phyloP scores from a whole-genome alignment of 2,113 vertebrate species.

The Synchiropus splendidus region DNA sequence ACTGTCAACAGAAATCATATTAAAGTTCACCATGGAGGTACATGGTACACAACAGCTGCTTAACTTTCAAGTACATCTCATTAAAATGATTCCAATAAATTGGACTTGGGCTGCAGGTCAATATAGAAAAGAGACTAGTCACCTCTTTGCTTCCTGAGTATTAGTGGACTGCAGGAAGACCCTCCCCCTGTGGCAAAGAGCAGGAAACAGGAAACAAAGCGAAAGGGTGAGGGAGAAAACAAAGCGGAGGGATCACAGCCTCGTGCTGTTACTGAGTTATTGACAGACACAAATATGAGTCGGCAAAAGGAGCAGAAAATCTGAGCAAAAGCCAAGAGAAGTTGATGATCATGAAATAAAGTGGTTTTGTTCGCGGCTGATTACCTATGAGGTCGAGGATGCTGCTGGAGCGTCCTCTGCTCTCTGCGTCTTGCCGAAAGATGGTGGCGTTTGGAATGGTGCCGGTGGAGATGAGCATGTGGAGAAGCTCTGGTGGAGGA shows the following conservation, averaged over 20 bases:
- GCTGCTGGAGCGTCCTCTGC: constrained; percentile 82
- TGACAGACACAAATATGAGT: constrained; percentile 8
- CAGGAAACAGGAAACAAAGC: constrained; percentile 68
- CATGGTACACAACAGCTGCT: no score
- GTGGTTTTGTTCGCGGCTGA: background rate
- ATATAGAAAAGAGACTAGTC: constrained; percentile 53
- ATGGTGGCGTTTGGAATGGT: constrained; percentile 68
- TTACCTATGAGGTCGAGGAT: constrained; percentile 88
- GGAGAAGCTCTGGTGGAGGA: constrained; percentile 81
- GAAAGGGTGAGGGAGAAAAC: constrained; percentile 38
- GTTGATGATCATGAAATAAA: constrained; percentile 8
- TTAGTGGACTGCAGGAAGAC: constrained; percentile 90
- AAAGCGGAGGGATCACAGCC: constrained; percentile 33
- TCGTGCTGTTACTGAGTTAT: constrained; percentile 10
- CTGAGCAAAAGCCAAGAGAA: background rate
- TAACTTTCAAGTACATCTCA: no score
- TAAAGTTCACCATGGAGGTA: no score
- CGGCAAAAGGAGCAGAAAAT: constrained; percentile 17
- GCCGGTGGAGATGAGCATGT: constrained; percentile 71
- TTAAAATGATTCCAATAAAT: no score
- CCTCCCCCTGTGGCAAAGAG: constrained; percentile 85
- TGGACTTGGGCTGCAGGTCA: constrained; percentile 1
- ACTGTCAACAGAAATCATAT: no score
- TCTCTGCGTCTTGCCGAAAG: constrained; percentile 67
- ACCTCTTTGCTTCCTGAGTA: constrained; percentile 96